Base-by-base conservation (phyloP, 2,888 invertebrate genomes). In the Himalopsyche tibetana region DNA sequence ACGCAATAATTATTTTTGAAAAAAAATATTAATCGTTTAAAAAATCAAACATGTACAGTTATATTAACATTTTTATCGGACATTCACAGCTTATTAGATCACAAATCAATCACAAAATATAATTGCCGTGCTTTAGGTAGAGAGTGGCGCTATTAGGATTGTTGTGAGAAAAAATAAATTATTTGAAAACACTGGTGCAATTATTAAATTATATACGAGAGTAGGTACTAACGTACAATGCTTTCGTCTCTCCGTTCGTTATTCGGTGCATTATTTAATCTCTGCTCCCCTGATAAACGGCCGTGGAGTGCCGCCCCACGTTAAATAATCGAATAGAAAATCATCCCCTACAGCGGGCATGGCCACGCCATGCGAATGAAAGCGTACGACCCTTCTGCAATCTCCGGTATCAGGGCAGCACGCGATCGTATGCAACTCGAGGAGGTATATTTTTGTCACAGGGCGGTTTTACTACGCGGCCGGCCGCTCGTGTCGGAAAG, bases 331-430 rank as follows among this genome's bases (percentile, higher is more conserved):
- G 11, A 84, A 79, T 6, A 55, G 28, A 51, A 55, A 82, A 40
- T 82, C 86, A 86, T 63, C 86, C 85, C 86, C 84, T 82, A 82
- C 45, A 9, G 40, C 63, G 55, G 55, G 83, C 82, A 45, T 82
- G 86, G 82, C 85, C 87, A 83, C 88, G 86, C 88, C 86, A 81
- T 45, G 28, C 38, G 82, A 81, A 84, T 82, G 82, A 56, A 83
- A 80, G 84, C 82, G 79, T 87, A 87, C 87, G 85, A 87, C 88
- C 88, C 88, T 87, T 85, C 80, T 51, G 84, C 86, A 85, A 87
- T 88, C 85, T 74, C 80, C 36, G 45, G 56, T 82, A 88, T 80
- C 85, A 86, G 88, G 88, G 63, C 28, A 55, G 51, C 88, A 88
- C 80, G 40, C 82, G 9, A 42, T 36, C 81, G 63, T 88, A 88